Evolutionary conservation across 2,888 invertebrate genomes (phyloP), one percentile per base, ranked within the genome.

Genomic region (Anticlea derivata): DNA sequence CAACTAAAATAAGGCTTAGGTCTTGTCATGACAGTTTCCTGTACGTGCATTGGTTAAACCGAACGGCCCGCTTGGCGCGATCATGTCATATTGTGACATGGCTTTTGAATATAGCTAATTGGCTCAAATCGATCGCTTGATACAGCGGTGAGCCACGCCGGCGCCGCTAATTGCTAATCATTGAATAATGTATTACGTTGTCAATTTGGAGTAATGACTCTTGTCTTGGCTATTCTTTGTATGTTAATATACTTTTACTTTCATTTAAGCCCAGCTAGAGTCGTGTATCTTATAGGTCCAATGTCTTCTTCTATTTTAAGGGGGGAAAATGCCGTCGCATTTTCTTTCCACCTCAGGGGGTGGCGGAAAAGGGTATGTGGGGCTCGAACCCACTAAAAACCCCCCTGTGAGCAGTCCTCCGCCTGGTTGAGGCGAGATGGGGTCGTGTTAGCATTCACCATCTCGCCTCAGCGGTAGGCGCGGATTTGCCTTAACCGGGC

Each of bases 121-220:
- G 48, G 53, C 48, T 53, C 53, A 48, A 53, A 53, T 48, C 53
- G 53, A 48, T 47, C 47, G 38, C 26, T 35, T 20, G 26, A 29
- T 56, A 55, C 44, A 50, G 41, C 40, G 23, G 20, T 41, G 44
- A 53, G 8, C 40, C 34, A 53, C 7, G 1, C 34, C 6, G 5
- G 52, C 7, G 1, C 34, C 6, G 5, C 49, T 44, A 58, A 37
- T 53, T 52, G 53, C 62, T 55, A 45, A 31, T 44, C 44, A 38
- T 35, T 23, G 7, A 41, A 40, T 47, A 39, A 33, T 44, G 8
- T 8, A 26, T 44, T 35, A 26, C 30, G 20, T 29, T 45, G 39
- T 43, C 22, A n/a, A 38, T 20, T 34, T 46, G 2, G 27, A 47
- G 20, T 34, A 11, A 40, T 40, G 23, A 20, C 26, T 40, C 13